Evolutionary conservation across 2,888 invertebrate species (phyloP).

Genomic region (Opisthograptis luteolata): DNA sequence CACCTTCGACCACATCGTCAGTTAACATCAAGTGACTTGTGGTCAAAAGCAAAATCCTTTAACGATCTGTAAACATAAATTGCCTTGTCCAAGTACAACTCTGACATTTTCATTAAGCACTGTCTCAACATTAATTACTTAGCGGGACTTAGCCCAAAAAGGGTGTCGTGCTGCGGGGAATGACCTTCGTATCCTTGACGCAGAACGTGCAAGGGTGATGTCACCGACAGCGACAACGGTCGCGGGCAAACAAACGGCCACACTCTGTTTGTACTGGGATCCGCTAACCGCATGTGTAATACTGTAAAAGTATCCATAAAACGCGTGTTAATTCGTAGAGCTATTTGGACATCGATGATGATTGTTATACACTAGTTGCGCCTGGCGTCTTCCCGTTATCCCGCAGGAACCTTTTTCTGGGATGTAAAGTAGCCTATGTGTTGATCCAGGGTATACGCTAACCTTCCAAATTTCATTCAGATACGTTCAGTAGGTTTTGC

Average conservation of each 20-base stretch:
- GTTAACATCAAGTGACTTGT: too few relatives aligned
- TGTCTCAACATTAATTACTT: constrained; percentile 16
- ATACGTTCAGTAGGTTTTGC: too few relatives aligned
- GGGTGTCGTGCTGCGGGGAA: constrained; percentile 21
- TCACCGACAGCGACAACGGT: constrained; percentile 47
- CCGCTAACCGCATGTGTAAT: constrained; percentile 43
- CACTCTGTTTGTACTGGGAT: constrained; percentile 41
- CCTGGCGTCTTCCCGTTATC: too few relatives aligned
- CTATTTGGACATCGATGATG: not conserved
- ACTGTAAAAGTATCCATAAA: constrained; percentile 26
- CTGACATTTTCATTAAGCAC: constrained; percentile 8
- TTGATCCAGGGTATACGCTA: too few relatives aligned
- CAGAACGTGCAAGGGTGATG: constrained; percentile 42
- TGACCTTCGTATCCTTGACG: constrained; percentile 46
- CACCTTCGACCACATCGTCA: too few relatives aligned
- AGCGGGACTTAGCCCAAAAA: constrained; percentile 17
- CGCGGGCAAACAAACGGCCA: constrained; percentile 34
- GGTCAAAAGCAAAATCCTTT: too few relatives aligned
- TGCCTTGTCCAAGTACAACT: not conserved
- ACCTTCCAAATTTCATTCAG: too few relatives aligned
- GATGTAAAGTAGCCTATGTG: too few relatives aligned
- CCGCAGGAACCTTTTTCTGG: too few relatives aligned
- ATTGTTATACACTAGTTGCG: not conserved
- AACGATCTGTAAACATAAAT: too few relatives aligned
- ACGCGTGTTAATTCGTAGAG: not conserved